These are phyloP conservation scores for Eueremaeus valkanovi DNA, from an alignment of 2,888 invertebrate species.

Conservation along the genomic window DNA sequence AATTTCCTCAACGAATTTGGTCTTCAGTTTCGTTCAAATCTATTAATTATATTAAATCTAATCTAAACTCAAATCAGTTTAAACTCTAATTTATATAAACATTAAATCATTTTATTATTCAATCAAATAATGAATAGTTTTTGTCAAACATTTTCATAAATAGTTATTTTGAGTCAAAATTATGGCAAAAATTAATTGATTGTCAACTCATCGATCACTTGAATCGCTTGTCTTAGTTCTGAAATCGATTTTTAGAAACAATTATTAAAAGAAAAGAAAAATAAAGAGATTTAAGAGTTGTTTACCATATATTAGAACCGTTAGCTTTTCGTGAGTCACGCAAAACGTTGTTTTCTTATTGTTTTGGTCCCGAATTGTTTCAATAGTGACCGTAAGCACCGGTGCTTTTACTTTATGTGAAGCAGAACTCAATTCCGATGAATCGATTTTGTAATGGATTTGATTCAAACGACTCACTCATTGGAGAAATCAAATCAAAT, in stretches of 20 bases:
- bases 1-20: background rate
- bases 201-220: constrained; percentile 35
- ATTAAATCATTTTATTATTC: background rate
- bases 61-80: background rate
- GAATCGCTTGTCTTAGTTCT: constrained; percentile 30
- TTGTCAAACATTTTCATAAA: background rate
- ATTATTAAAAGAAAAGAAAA: too few species aligned
- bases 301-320: constrained; percentile 18
- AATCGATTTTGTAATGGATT: constrained; percentile 13
- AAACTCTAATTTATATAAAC: background rate
- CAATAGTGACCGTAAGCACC: constrained; percentile 2
- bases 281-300: constrained; percentile 4
- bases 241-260: too few species aligned
- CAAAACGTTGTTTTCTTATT: constrained; percentile 20
- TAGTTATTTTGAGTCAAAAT: background rate
- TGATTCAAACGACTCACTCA: constrained; percentile 23
- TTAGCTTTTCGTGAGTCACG: constrained; percentile 32
- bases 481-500: background rate
- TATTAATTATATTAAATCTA: background rate
- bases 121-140: background rate
- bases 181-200: background rate
- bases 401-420: constrained; percentile 23
- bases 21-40: background rate
- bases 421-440: constrained; percentile 18
- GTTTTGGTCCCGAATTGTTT: background rate